These are phyloP conservation scores for Agapornis roseicollis DNA, from an alignment of 2,113 vertebrate genomes.

Conservation along the genomic window DNA sequence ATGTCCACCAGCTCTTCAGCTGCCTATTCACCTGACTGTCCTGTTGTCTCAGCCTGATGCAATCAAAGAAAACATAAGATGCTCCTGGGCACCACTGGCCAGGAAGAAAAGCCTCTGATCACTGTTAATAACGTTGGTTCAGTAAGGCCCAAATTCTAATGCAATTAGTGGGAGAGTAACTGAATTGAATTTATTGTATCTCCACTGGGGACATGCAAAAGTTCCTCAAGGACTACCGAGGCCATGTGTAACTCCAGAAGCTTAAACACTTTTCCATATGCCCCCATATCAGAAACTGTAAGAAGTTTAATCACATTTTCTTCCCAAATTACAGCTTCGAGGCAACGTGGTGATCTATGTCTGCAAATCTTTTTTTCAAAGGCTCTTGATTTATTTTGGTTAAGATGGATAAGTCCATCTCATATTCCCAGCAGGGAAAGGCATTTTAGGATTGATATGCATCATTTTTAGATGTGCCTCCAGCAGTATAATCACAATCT, in stretches of 20 bases:
- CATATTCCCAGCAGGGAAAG: not conserved
- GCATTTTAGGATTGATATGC: not conserved
- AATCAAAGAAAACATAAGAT: not conserved
- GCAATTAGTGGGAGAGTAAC: not conserved
- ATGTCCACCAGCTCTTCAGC: not conserved
- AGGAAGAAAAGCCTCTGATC: not conserved
- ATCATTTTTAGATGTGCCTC: not conserved
- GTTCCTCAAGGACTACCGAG: not conserved
- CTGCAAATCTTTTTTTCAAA: not conserved
- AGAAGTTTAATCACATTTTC: not conserved
- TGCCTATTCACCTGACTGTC: not conserved
- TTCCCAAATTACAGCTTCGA: not conserved
- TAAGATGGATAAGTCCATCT: not conserved
- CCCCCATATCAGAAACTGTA: not conserved
- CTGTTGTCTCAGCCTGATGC: not conserved
- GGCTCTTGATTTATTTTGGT: not conserved
- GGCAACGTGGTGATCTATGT: fast-evolving
- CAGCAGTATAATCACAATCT: not conserved
- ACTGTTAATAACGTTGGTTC: not conserved
- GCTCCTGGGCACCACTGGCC: not conserved
- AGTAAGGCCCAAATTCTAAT: not conserved
- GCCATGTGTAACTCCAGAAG: not conserved
- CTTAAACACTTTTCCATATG: not conserved
- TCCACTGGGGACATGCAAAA: not conserved
- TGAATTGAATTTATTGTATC: not conserved